Base-by-base conservation (phyloP, 2,888 invertebrate species). In the Cancer borealis region DNA sequence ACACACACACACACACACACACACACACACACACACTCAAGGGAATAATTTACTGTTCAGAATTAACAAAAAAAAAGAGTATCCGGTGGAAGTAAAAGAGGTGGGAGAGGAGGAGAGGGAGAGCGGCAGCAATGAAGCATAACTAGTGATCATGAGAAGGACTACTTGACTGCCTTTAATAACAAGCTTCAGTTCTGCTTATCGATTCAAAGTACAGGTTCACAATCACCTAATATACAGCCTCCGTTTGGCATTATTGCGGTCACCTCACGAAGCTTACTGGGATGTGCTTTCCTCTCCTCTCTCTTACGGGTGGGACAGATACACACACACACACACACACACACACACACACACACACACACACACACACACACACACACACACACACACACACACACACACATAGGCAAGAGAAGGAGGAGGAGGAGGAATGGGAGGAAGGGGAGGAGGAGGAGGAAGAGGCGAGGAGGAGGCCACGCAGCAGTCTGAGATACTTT, bases 1-100 rank as follows among this genome's bases (percentile, higher is more conserved):
- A 88, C 88, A 88, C 88, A 88, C 88, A 88, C 88, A 88, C 88
- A 45, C 88, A 88, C 45, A 87, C 87, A 87, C 87, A 87, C 87
- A 87, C 87, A 87, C 87, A 87, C 87, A 87, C 87, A 87, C 87
- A 87, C 87, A 87, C 87, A 87, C 87, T n/a, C 45, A 88, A 17
- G 46, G 46, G 47, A 39, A 84, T 30, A 30, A 84, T 26, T 1
- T 10, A 39, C 3, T 30, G 84, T 30, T 39, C 6, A 39, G 17
- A 84, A 30, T 39, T 12, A 84, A 0, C 8, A 26, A 39, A 39
- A 84, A 14, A 84, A 84, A 39, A 84, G 17, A 84, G 39, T 84
- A 84, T 39, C 30, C 30, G 84, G 39, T 84, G 84, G 84, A 84
- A 84, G 26, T 84, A 17, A 39, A 84, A 30, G 84, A 39, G 84